Evolutionary conservation across 1,140 invertebrate genomes (phyloP), one percentile per base, ranked within the genome.

Genomic region (Anastrepha obliqua): DNA sequence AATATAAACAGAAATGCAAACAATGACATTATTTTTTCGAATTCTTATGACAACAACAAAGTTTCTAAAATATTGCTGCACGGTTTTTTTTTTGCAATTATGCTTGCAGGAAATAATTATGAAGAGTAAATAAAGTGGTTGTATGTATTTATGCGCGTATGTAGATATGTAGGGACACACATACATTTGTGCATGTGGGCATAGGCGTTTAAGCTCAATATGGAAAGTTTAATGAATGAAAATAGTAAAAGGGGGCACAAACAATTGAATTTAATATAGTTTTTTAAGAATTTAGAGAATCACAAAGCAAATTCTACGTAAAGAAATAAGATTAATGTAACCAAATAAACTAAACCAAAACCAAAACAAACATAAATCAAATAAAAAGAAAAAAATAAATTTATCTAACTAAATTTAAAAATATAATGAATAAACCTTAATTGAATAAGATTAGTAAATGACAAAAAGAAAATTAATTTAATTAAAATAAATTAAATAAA

Each of bases 1-100:
- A 81, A 81, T 20, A 81, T 81, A 29, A 81, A 58, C 74, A 81
- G 44, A 55, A 55, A 20, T 58, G n/a, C 20, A 81, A 81, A 55
- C 51, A 20, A 20, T 62, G 60, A 62, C 6, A 55, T 55, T 6
- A 55, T 11, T 62, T 62, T 15, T 62, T 62, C 3, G 15, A 9
- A 55, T 55, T 55, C 6, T 11, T 55, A 8, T 55, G 6, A 11
- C 6, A 11, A 55, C 51, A 55, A 55, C 51, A 55, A 55, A 3
- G 3, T 55, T 55, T 55, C 51, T 2, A 11, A 55, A 55, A 55
- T 55, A 11, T 55, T 55, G 2, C 51, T 55, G 6, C 1, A 55
- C 11, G 2, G 51, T 8, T 55, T 55, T 55, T 8, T 55, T 55
- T 55, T 55, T 8, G 11, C 51, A 55, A 6, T 47, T 17, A 0